Percentiles rank a stretch among this genome's conserved stretches.
phyloP scores from a whole-genome alignment of 1,140 invertebrate genomes.

The Psilanteris sp. region DNA sequence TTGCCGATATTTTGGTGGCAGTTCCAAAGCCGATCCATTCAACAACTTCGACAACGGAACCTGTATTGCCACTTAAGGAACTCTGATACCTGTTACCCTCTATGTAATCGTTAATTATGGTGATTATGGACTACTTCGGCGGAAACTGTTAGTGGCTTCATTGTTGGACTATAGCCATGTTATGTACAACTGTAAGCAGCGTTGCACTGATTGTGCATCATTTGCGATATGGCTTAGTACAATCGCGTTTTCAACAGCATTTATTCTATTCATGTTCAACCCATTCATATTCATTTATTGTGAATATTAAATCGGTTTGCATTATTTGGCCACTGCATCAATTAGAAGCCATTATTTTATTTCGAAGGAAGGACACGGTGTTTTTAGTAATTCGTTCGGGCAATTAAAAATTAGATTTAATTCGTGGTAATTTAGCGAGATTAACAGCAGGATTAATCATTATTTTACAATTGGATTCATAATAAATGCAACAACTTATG shows the following conservation, averaged over 20 bases:
- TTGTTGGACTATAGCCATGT: conserved; percentile 47
- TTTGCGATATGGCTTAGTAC: conserved; percentile 49
- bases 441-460: no score
- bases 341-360: not conserved
- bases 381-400: no score
- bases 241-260: conserved; percentile 23
- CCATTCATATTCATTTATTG: conserved; percentile 17
- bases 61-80: conserved; percentile 64
- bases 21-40: conserved; percentile 66
- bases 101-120: conserved; percentile 65
- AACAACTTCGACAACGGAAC: conserved; percentile 63
- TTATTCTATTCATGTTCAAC: conserved; percentile 34
- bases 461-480: no score
- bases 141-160: conserved; percentile 66
- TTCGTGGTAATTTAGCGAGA: no score
- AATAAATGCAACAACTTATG: no score
- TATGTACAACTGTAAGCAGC: conserved; percentile 54
- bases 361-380: not conserved
- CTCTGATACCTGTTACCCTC: conserved; percentile 64
- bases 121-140: conserved; percentile 63
- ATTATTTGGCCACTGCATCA: not conserved
- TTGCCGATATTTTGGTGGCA: conserved; percentile 58
- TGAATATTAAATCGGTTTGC: conserved; percentile 8
- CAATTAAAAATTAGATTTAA: no score
- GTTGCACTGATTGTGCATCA: conserved; percentile 48